Conservation (phyloP, 2,113 vertebrate genomes). For the Synodontis membranacea region DNA sequence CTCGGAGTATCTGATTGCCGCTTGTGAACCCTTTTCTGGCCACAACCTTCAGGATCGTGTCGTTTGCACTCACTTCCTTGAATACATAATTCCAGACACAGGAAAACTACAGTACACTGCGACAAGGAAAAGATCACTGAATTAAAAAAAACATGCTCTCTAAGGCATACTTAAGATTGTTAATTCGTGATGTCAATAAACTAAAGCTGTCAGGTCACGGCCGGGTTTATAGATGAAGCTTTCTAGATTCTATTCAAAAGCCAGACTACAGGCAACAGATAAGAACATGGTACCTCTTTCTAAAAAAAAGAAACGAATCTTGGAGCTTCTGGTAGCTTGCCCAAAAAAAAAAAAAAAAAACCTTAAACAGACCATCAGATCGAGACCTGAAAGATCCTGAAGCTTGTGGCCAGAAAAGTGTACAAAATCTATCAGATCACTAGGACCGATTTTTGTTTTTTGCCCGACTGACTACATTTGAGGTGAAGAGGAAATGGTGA, state of each 20-base stretch:
- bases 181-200: too few relatives aligned
- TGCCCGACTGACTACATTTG: neutral
- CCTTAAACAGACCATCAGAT: neutral
- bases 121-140: neutral
- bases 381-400: neutral
- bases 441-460: too few relatives aligned
- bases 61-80: neutral
- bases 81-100: neutral
- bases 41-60: neutral
- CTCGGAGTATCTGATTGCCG: neutral
- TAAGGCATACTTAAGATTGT: neutral
- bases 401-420: neutral
- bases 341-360: neutral
- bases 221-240: too few relatives aligned
- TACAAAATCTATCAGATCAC: neutral
- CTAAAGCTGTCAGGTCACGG: too few relatives aligned
- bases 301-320: too few relatives aligned
- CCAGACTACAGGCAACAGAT: neutral
- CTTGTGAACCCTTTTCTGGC: neutral
- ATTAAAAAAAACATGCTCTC: neutral
- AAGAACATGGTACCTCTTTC: neutral
- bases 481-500: neutral
- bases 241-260: too few relatives aligned
- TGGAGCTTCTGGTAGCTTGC: too few relatives aligned
- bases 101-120: neutral